Evolutionary conservation across 1,140 invertebrate genomes (phyloP).

Genomic region (Listronotus bonariensis): DNA sequence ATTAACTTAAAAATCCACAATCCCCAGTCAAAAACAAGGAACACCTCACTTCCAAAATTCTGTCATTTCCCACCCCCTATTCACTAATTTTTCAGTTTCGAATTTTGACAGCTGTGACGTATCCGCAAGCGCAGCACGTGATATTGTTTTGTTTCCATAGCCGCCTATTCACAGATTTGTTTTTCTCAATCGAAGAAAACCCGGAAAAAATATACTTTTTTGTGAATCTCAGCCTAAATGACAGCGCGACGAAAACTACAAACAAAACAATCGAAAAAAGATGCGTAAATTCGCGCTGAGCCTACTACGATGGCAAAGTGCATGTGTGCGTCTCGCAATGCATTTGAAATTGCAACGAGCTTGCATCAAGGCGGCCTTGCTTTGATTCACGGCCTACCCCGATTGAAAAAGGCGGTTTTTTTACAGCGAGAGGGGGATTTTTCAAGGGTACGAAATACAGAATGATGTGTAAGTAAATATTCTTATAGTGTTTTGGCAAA

Average conservation of each 20-base stretch:
- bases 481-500: slow-evolving; percentile 9
- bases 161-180: background rate
- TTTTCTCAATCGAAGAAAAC: background rate
- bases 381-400: slow-evolving; percentile 36
- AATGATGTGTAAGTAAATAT: slow-evolving; percentile 28
- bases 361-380: slow-evolving; percentile 36
- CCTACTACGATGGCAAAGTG: slow-evolving; percentile 34
- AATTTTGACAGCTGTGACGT: slow-evolving; percentile 28
- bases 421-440: slow-evolving; percentile 28
- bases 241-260: slow-evolving; percentile 2
- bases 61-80: background rate
- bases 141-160: slow-evolving; percentile 5
- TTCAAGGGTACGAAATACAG: slow-evolving; percentile 34
- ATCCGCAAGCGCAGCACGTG: slow-evolving; percentile 2
- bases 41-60: too few relatives aligned
- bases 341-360: slow-evolving; percentile 38
- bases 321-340: slow-evolving; percentile 38
- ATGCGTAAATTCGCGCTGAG: slow-evolving; percentile 30
- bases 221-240: background rate
- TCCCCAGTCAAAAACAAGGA: background rate
- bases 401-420: slow-evolving; percentile 35
- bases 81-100: background rate
- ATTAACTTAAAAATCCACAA: background rate
- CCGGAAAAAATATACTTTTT: background rate
- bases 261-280: slow-evolving; percentile 24